These are phyloP conservation scores for Tragelaphus eurycerus DNA, from an alignment of 2,797 vertebrate species.

Conservation along the genomic window DNA sequence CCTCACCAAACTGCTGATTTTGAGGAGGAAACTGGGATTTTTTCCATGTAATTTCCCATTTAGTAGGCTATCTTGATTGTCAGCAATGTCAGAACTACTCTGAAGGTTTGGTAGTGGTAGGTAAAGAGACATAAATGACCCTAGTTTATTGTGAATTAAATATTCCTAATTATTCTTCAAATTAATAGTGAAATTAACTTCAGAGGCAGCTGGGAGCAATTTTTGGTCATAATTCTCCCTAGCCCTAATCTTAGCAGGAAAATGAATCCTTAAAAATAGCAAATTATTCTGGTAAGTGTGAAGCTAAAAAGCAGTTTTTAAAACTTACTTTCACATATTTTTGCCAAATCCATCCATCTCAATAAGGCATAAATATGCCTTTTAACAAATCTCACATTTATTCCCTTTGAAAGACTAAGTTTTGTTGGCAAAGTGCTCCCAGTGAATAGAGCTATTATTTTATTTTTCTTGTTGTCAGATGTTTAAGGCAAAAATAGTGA, in stretches of 20 bases:
- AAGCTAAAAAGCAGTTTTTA: constrained; percentile 45
- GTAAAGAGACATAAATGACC: constrained; percentile 2
- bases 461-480: constrained; percentile 44
- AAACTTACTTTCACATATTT: constrained; percentile 27
- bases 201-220: background rate
- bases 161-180: constrained; percentile 18
- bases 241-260: constrained; percentile 38
- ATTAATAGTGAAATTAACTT: background rate
- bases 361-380: constrained; percentile 41
- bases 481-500: constrained; percentile 54
- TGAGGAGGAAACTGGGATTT: constrained; percentile 43
- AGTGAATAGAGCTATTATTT: constrained; percentile 63
- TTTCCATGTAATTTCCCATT: constrained; percentile 3
- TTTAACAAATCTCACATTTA: constrained; percentile 49
- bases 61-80: constrained; percentile 13
- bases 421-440: constrained; percentile 41
- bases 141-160: background rate
- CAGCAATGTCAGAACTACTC: constrained; percentile 24
- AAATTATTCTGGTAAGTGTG: constrained; percentile 39
- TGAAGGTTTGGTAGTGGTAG: background rate
- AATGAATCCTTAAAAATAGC: constrained; percentile 37
- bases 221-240: constrained; percentile 21
- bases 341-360: constrained; percentile 51
- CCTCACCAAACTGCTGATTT: background rate
- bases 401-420: constrained; percentile 58